Conservation (phyloP, 2,797 vertebrate species). For the Sus cebifrons region DNA sequence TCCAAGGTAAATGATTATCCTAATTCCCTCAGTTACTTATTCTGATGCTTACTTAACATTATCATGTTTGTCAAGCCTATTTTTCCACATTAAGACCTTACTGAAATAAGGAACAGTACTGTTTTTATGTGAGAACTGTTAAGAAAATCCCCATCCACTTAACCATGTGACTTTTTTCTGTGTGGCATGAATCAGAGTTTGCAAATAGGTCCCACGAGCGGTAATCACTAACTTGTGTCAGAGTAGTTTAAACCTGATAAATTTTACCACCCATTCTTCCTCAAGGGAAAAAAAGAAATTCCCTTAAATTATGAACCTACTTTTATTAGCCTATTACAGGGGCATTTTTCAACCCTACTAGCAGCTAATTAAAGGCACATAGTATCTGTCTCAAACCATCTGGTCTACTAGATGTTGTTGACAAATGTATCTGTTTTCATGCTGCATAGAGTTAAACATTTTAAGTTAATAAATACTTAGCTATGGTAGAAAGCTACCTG, state of each 20-base stretch:
- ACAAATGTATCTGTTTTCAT: slow-evolving; percentile 56
- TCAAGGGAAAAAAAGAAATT: slow-evolving; percentile 52
- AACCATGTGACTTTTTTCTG: background rate
- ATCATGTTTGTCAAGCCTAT: background rate
- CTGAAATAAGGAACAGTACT: background rate
- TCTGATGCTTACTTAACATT: slow-evolving; percentile 44
- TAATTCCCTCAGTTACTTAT: background rate
- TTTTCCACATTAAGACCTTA: slow-evolving; percentile 54
- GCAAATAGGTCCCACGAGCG: background rate
- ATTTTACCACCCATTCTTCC: slow-evolving; percentile 51
- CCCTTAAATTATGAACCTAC: slow-evolving; percentile 72
- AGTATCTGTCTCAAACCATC: slow-evolving; percentile 67
- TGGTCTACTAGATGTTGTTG: slow-evolving; percentile 52
- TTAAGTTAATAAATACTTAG: slow-evolving; percentile 72
- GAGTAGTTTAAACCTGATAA: slow-evolving; percentile 36
- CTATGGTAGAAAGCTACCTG: slow-evolving; percentile 63
- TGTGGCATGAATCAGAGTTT: background rate
- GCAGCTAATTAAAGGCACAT: slow-evolving; percentile 72
- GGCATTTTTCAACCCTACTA: slow-evolving; percentile 67
- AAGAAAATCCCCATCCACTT: background rate
- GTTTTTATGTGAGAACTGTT: background rate
- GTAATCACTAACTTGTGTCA: slow-evolving; percentile 29
- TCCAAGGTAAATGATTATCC: background rate
- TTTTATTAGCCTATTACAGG: slow-evolving; percentile 73
- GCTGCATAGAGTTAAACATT: slow-evolving; percentile 49